Evolutionary conservation across 2,113 vertebrate species (phyloP), one percentile per base, ranked within the genome.

Genomic region (Pampusana beccarii): DNA sequence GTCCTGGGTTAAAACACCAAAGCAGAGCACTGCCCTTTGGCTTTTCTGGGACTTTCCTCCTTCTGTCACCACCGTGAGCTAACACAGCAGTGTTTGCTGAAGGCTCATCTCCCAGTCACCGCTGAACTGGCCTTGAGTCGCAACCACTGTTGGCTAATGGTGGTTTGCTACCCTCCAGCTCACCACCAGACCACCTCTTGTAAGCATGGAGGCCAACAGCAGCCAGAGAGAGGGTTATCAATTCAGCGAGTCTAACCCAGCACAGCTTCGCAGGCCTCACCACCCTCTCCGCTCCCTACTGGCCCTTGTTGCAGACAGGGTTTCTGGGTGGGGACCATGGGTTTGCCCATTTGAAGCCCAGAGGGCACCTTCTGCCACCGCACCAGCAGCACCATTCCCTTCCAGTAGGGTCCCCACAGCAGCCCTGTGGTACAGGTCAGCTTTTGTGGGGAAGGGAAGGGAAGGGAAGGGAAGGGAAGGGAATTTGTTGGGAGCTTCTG

Each of bases 31-130:
- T 20, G 60, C 18, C 56, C 23, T 17, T 54, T 0, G 0, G 21
- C 29, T 64, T 33, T 65, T 38, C 44, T 21, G 34, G 29, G 33
- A 38, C 57, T 57, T 69, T 79, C n/a, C 18, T 64, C 21, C 28
- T 3, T 1, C 34, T 1, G 0, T n/a, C 60, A 16, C 34, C 34
- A 34, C 34, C 29, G 10, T 1, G 6, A 70, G 62, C 25, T 34
- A 56, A 64, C 44, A 10, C 3, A 64, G 53, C 7, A 1, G 23
- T 7, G 34, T 60, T 51, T 48, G 38, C 15, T 60, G 53, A 75
- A 56, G 21, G 34, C 16, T 75, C 38, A 25, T 44, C 40, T 70
- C 16, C 2, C 61, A n/a, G 56, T 9, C 24, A 21, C 8, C 2
- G 1, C 61, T 53, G 46, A 66, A 10, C 29, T 25, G 62, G n/a